A percentile compares a stretch with the other conserved stretches of the same genome.
These are phyloP conservation scores for Pseudomyrmex flavicornis DNA, from an alignment of 1,140 invertebrate species.

Conservation along the genomic window DNA sequence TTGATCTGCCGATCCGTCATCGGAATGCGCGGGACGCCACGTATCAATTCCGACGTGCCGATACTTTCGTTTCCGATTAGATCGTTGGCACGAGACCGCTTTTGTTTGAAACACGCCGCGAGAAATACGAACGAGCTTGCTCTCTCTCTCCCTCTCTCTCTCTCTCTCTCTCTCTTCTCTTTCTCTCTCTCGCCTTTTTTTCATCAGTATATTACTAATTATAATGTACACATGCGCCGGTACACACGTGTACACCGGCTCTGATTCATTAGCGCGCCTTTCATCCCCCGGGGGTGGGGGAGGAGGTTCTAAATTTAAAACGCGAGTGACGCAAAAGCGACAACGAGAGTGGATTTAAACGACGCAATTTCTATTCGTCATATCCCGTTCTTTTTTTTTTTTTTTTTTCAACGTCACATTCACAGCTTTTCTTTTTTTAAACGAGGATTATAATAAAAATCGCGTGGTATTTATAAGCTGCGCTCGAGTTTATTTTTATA, in stretches of 20 bases:
- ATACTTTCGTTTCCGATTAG: slow-evolving; percentile 52
- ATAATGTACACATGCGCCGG: not conserved
- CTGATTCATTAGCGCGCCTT: slow-evolving; percentile 48
- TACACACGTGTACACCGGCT: slow-evolving; percentile 9
- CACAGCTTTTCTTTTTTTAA: not conserved
- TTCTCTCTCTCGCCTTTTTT: not conserved
- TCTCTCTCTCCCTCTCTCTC: not conserved
- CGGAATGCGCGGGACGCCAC: slow-evolving; percentile 22
- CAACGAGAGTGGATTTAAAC: slow-evolving; percentile 30
- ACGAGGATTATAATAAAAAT: not conserved
- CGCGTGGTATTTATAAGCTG: too few species aligned
- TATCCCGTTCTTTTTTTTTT: not conserved
- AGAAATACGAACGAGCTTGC: slow-evolving; percentile 11
- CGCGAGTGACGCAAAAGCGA: slow-evolving; percentile 28
- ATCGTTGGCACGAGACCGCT: slow-evolving; percentile 29
- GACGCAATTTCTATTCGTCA: slow-evolving; percentile 34
- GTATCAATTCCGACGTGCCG: slow-evolving; percentile 35
- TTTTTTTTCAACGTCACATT: not conserved
- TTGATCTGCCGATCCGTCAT: slow-evolving; percentile 10
- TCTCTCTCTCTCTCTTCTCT: not conserved
- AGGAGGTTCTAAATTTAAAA: slow-evolving; percentile 46
- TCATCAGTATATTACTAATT: slow-evolving; percentile 35
- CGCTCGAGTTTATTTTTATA: too few species aligned
- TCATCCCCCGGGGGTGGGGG: slow-evolving; percentile 8
- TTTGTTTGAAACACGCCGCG: slow-evolving; percentile 31